Percentiles rank a stretch among this genome's conserved stretches.
Evolutionary conservation across 2,888 invertebrate species (phyloP).

Genomic region (Neoscelio sp.): DNA sequence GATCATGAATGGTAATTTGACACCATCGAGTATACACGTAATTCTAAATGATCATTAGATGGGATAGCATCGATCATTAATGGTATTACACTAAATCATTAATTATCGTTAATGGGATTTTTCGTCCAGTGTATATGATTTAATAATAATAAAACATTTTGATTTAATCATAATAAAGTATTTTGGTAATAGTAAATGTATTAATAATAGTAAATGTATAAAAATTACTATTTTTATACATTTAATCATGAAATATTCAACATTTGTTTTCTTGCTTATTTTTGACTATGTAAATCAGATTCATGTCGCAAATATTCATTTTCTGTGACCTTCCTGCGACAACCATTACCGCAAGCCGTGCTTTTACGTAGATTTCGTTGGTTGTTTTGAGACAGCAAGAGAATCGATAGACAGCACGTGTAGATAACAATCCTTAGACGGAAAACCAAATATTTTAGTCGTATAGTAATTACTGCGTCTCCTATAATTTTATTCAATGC

Average conservation of each 20-base stretch:
- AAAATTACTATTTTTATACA: too few relatives aligned
- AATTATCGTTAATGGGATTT: too few relatives aligned
- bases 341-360: conserved; percentile 54
- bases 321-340: conserved; percentile 41
- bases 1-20: too few relatives aligned
- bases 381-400: conserved; percentile 77
- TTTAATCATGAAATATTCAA: background rate
- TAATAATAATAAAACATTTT: too few relatives aligned
- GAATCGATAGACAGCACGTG: conserved; percentile 83
- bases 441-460: conserved; percentile 49
- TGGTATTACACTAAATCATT: too few relatives aligned
- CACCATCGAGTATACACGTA: too few relatives aligned
- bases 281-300: conserved; percentile 16
- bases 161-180: too few relatives aligned
- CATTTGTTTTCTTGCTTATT: background rate
- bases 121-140: too few relatives aligned
- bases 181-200: too few relatives aligned
- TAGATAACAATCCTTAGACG: conserved; percentile 81
- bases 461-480: conserved; percentile 49
- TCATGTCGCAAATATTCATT: conserved; percentile 31
- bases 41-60: too few relatives aligned
- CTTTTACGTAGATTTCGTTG: conserved; percentile 37
- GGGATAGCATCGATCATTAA: too few relatives aligned
- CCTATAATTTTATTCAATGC: conserved; percentile 51
- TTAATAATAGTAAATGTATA: too few relatives aligned